A percentile compares a stretch with the other conserved stretches of the same genome.
Conservation (phyloP, 2,888 invertebrate species). For the Metalampra italica region DNA sequence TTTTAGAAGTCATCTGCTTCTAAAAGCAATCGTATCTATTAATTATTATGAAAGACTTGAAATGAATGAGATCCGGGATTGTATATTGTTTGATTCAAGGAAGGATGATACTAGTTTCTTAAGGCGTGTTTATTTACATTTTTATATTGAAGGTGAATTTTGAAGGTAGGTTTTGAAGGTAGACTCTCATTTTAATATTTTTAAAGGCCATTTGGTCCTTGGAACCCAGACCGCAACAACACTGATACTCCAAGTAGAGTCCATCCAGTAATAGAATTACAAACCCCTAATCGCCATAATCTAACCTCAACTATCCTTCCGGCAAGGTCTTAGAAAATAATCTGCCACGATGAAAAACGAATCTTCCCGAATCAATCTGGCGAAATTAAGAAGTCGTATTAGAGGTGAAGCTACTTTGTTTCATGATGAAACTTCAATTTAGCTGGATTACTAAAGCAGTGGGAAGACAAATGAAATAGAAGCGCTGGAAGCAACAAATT, state of each 20-base stretch:
- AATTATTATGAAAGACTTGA: too few relatives aligned
- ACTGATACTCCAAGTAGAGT: conserved; percentile 11
- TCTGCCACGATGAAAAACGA: conserved; percentile 26
- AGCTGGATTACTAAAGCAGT: conserved; percentile 27
- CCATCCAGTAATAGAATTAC: conserved; percentile 42
- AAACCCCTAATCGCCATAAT: conserved; percentile 46
- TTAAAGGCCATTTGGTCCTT: too few relatives aligned
- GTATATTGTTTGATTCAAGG: too few relatives aligned
- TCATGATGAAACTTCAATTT: conserved; percentile 33
- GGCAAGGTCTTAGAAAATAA: conserved; percentile 36
- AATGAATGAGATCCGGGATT: too few relatives aligned
- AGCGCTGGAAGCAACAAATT: conserved; percentile 12
- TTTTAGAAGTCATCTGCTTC: too few relatives aligned
- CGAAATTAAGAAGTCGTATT: conserved; percentile 25
- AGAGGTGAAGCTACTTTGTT: conserved; percentile 15
- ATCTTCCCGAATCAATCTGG: conserved; percentile 20
- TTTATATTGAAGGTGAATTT: too few relatives aligned
- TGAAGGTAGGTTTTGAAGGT: too few relatives aligned
- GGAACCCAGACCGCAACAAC: conserved; percentile 8
- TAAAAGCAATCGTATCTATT: too few relatives aligned
- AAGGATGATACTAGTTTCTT: too few relatives aligned
- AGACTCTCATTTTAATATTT: too few relatives aligned
- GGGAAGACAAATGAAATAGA: conserved; percentile 24
- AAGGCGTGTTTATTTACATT: too few relatives aligned
- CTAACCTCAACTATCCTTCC: conserved; percentile 41